Base-by-base conservation (phyloP, 2,888 invertebrate genomes). In the Muschampia staudingeri region DNA sequence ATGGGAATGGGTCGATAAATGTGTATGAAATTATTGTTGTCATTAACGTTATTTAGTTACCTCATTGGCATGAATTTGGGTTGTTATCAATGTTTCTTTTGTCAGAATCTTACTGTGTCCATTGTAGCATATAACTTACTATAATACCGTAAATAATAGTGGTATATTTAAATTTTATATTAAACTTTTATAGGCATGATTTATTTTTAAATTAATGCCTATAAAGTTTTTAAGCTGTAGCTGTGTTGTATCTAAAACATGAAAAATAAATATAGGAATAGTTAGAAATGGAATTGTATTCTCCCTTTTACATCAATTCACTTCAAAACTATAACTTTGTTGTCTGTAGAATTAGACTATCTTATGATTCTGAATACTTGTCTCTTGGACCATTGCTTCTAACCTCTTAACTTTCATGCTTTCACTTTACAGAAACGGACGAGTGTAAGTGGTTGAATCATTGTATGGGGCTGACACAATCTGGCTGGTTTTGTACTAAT, bases 371-470 rank as follows among this genome's bases (percentile, higher is more conserved):
- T 42, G 61, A 61, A 48, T 76, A 76, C 9, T 48, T 65, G 78
- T 82, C 52, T 70, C 34, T 65, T 77, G 52, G 72, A 87, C 88
- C 89, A 90, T 92, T 88, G 93, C 94, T 93, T 93, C 91, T 95
- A 95, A 95, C 95, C 89, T 93, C 91, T 93, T 90, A 95, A 93
- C 93, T 95, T 92, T 95, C 95, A 94, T 96, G 96, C 96, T 96
- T 95, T 96, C 96, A 94, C 92, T 95, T 96, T 97, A 95, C 96
- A 97, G 96, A 96, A 89, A 93, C 95, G 96, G 96, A 96, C 94
- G 96, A 96, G 95, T 96, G 96, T 97, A 96, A 97, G 96, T 96
- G 91, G 90, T 93, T 92, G 92, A 92, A 92, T 91, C 94, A 92
- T 94, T 93, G 91, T 93, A 90, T 93, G 93, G 92, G 94, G 92